Conservation (phyloP, 1,140 invertebrate species). For the Drosophila tropicalis region DNA sequence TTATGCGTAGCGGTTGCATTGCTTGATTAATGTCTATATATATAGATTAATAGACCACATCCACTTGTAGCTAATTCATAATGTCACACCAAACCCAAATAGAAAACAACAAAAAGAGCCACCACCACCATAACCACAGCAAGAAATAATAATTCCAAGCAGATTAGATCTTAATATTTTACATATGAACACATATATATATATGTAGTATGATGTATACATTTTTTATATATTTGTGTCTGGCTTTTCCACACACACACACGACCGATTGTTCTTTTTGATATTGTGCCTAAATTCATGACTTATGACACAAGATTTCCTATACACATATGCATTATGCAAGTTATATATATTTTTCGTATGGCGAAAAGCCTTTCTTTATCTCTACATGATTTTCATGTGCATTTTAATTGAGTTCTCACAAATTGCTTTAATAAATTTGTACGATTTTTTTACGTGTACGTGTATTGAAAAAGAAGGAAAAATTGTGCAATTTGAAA, state of each 20-base stretch:
- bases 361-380: conserved; percentile 23
- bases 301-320: conserved; percentile 46
- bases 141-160: conserved; percentile 59
- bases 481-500: conserved; percentile 33
- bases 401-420: neutral
- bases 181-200: neutral
- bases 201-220: neutral
- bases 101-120: conserved; percentile 43
- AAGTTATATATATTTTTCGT: conserved; percentile 24
- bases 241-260: conserved; percentile 46
- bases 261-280: conserved; percentile 32
- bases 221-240: conserved; percentile 20
- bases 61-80: conserved; percentile 69
- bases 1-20: neutral
- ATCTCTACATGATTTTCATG: neutral
- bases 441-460: neutral
- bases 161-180: conserved; percentile 16
- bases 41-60: conserved; percentile 41
- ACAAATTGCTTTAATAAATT: neutral
- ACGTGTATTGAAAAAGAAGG: neutral
- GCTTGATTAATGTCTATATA: neutral
- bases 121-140: conserved; percentile 33
- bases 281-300: conserved; percentile 48
- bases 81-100: conserved; percentile 17
- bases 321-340: conserved; percentile 12